Evolutionary conservation across 2,113 vertebrate genomes (phyloP).

Genomic region (Ictalurus punctatus): DNA sequence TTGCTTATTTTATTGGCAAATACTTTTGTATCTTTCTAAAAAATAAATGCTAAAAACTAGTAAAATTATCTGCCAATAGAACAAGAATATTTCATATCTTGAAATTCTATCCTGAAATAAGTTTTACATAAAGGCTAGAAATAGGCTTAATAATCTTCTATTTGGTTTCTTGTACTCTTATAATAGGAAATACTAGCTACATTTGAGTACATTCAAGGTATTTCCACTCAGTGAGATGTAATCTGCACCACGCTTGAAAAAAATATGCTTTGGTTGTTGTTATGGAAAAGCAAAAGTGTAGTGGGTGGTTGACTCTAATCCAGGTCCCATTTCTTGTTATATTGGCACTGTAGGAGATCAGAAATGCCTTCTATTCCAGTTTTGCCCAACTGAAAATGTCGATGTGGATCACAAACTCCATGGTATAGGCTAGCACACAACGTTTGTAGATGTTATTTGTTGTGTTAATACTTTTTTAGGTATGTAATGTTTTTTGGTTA

Average conservation of each 20-base stretch:
- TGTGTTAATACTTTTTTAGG: not conserved
- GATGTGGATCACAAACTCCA: not conserved
- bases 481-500: not conserved
- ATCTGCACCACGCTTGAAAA: not conserved
- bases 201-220: not conserved
- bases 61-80: not conserved
- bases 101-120: not conserved
- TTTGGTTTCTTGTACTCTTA: not conserved
- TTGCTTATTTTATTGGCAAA: not conserved
- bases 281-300: constrained; percentile 9
- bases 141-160: not conserved
- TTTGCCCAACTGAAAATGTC: no score
- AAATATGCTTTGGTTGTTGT: constrained; percentile 12
- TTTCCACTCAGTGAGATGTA: not conserved
- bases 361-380: not conserved
- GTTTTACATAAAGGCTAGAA: not conserved
- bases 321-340: not conserved
- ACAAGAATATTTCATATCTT: not conserved
- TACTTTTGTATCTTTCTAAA: not conserved
- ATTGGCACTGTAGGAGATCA: not conserved
- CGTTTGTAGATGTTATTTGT: not conserved
- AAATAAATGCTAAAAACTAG: not conserved
- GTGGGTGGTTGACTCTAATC: constrained; percentile 10
- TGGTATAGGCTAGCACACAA: not conserved
- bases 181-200: not conserved